phyloP scores from a whole-genome alignment of 2,113 vertebrate species.

The Pampusana beccarii region DNA sequence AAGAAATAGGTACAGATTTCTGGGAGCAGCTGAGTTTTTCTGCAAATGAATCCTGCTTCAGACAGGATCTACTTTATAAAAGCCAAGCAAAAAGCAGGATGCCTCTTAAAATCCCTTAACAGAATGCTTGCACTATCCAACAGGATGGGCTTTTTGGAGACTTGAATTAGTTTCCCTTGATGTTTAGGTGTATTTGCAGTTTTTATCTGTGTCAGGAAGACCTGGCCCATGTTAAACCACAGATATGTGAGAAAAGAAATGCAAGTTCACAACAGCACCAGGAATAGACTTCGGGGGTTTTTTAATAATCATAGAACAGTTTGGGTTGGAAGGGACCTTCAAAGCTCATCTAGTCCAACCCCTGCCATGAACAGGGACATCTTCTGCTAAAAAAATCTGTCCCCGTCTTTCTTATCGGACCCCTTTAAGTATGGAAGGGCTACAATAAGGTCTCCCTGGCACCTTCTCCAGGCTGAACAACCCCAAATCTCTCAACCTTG shows the following conservation, averaged over 20 bases:
- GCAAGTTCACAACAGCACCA: not conserved
- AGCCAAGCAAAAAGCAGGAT: not conserved
- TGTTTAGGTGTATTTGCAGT: not conserved
- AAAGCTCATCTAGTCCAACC: too few relatives aligned
- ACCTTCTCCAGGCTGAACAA: too few relatives aligned
- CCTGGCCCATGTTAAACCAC: not conserved
- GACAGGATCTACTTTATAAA: not conserved
- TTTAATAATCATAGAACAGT: not conserved
- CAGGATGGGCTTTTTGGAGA: not conserved
- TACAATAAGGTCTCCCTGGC: too few relatives aligned
- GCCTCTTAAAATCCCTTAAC: not conserved
- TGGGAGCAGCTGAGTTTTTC: not conserved
- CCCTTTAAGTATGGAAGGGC: too few relatives aligned
- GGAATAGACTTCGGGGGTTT: not conserved
- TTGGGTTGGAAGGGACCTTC: too few relatives aligned
- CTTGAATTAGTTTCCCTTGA: not conserved
- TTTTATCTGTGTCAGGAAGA: not conserved
- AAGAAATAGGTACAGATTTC: not conserved
- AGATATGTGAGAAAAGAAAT: not conserved
- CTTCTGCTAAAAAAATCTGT: too few relatives aligned
- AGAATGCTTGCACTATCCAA: not conserved
- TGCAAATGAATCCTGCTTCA: not conserved
- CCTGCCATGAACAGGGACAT: too few relatives aligned
- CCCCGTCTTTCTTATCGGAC: too few relatives aligned
- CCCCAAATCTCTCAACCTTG: not conserved